phyloP scores from a whole-genome alignment of 2,888 invertebrate genomes.

The Fragum fragum region DNA sequence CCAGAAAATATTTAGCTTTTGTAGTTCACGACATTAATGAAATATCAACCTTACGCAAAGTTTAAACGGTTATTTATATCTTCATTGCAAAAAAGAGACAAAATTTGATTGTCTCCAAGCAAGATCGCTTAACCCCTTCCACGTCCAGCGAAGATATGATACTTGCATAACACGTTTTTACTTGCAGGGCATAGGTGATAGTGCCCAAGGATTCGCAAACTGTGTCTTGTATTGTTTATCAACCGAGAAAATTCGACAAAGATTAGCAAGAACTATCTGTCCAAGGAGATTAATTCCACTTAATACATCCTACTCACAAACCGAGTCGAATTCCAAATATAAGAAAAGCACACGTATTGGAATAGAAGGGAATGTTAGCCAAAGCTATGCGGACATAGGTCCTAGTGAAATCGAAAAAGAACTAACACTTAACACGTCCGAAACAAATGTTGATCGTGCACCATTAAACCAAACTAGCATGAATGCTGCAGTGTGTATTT shows the following conservation, averaged over 20 bases:
- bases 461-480: background rate
- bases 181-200: slow-evolving; percentile 82
- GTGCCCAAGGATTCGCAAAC: slow-evolving; percentile 82
- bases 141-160: too few relatives aligned
- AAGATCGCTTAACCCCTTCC: too few relatives aligned
- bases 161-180: background rate
- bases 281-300: slow-evolving; percentile 7
- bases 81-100: too few relatives aligned
- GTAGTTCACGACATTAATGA: too few relatives aligned
- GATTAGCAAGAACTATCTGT: slow-evolving; percentile 49
- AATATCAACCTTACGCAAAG: too few relatives aligned
- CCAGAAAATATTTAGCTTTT: too few relatives aligned
- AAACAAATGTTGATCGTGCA: background rate
- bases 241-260: slow-evolving; percentile 68
- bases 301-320: background rate
- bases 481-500: too few relatives aligned
- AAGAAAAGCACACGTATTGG: slow-evolving; percentile 17
- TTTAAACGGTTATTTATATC: too few relatives aligned
- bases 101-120: too few relatives aligned
- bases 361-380: background rate
- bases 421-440: background rate
- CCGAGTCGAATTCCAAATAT: slow-evolving; percentile 8
- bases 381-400: slow-evolving; percentile 2
- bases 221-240: slow-evolving; percentile 79
- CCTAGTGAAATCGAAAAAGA: background rate